phyloP scores from a whole-genome alignment of 1,140 invertebrate genomes.

The Pygmarrhopalites habei region DNA sequence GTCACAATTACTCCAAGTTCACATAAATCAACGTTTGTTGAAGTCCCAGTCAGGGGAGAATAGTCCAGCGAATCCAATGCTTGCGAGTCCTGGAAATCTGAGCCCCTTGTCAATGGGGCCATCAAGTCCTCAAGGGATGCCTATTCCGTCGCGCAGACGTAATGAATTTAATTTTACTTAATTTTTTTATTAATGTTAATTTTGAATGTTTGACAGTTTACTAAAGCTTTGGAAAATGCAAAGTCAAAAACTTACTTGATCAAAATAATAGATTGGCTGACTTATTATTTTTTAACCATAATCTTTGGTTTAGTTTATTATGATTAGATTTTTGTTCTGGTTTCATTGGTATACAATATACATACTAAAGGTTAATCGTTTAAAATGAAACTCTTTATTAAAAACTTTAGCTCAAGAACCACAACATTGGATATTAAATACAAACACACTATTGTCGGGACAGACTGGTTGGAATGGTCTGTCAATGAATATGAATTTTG shows the following conservation, averaged over 20 bases:
- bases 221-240: too few species aligned
- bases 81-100: constrained; percentile 25
- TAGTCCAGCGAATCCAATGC: constrained; percentile 28
- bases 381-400: too few species aligned
- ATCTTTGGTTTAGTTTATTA: too few species aligned
- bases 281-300: too few species aligned
- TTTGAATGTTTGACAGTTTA: too few species aligned
- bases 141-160: constrained; percentile 35
- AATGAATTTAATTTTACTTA: too few species aligned
- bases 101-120: constrained; percentile 37
- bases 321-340: too few species aligned
- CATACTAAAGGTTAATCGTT: too few species aligned
- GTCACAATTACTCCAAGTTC: constrained; percentile 38
- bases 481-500: constrained; percentile 8
- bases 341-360: too few species aligned
- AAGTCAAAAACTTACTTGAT: too few species aligned
- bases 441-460: constrained; percentile 2
- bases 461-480: constrained; percentile 21
- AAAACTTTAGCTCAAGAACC: neutral
- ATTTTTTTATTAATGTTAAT: too few species aligned
- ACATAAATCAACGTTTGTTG: constrained; percentile 31
- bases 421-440: constrained; percentile 35
- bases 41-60: constrained; percentile 33
- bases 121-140: constrained; percentile 37
- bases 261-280: too few species aligned